Evolutionary conservation across 2,888 invertebrate genomes (phyloP).

Genomic region (Meganola albula): DNA sequence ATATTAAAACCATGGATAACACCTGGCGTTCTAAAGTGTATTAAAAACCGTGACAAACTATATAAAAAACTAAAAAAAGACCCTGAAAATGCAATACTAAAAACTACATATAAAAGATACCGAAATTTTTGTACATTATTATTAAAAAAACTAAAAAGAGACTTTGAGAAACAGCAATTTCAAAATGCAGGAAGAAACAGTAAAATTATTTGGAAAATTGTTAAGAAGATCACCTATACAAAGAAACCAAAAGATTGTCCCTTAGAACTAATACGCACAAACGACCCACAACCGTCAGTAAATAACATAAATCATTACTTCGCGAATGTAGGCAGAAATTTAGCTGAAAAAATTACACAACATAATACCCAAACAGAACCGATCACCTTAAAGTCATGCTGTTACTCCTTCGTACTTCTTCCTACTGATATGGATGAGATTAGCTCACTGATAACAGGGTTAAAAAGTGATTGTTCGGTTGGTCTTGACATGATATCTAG

Average conservation of each 20-base stretch:
- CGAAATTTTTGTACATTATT: slow-evolving; percentile 1
- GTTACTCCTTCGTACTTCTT: slow-evolving; percentile 3
- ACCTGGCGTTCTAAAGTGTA: slow-evolving; percentile 1
- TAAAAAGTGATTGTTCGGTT: slow-evolving; percentile 4
- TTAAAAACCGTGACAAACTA: slow-evolving; percentile 2
- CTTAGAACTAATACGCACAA: not conserved
- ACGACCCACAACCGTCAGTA: not conserved
- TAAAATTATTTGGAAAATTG: slow-evolving; percentile 1
- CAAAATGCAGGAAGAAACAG: not conserved
- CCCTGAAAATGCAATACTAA: not conserved
- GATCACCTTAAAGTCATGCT: not conserved
- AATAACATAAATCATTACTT: not conserved
- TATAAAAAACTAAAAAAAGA: slow-evolving; percentile 5
- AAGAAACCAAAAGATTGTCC: not conserved
- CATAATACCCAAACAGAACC: not conserved
- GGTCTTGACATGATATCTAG: not conserved
- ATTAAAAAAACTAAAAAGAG: slow-evolving; percentile 2
- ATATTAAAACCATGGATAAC: slow-evolving; percentile 1
- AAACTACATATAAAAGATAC: slow-evolving; percentile 2
- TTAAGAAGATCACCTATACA: not conserved
- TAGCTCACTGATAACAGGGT: not conserved
- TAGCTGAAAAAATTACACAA: not conserved
- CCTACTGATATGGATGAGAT: slow-evolving; percentile 2
- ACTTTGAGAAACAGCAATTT: slow-evolving; percentile 1
- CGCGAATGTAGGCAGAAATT: not conserved